Base-by-base conservation (phyloP, 2,888 invertebrate species). In the Ceramica pisi region DNA sequence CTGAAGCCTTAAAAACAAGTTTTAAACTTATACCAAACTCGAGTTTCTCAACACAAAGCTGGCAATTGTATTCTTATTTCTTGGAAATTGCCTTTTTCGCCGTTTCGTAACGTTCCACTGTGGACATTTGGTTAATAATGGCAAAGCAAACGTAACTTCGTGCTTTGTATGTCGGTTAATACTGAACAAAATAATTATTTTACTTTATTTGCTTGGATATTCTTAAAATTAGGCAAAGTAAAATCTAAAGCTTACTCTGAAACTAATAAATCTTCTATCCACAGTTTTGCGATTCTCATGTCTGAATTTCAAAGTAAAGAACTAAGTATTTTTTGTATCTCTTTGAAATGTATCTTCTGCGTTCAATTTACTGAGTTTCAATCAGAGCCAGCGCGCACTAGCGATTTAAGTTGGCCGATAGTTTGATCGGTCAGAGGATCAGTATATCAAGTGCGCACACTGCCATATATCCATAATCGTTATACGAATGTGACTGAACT, bases 1-100 rank as follows among this genome's bases (percentile, higher is more conserved):
- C 66, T 79, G 92, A 92, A 93, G 89, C 92, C 93, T 90, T 91
- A 90, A 84, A 91, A 94, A 92, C 90, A 87, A 89, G 89, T 89
- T 90, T 87, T 80, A 87, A 76, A 91, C 85, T 90, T 86, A 70
- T 77, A 71, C 85, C 79, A 84, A 91, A 92, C 90, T 91, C 81
- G 81, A 90, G 89, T 90, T 91, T 92, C 85, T 85, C 86, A 79
- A 89, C 87, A 88, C 87, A 89, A 88, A 88, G 88, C 88, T 70
- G 71, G 73, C 82, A 77, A 83, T 83, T 83, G 78, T 84, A 67
- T 84, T 71, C 65, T 80, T 84, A 87, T 88, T 89, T 90, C 88
- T 88, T 84, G 76, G 84, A 83, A 88, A 89, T 87, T 85, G 80
- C 83, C 71, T 88, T 89, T 88, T 88, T 82, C 79, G 85, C 82